Evolutionary conservation across 2,113 vertebrate species (phyloP), one percentile per base, ranked within the genome.

Genomic region (Gopherus flavomarginatus): DNA sequence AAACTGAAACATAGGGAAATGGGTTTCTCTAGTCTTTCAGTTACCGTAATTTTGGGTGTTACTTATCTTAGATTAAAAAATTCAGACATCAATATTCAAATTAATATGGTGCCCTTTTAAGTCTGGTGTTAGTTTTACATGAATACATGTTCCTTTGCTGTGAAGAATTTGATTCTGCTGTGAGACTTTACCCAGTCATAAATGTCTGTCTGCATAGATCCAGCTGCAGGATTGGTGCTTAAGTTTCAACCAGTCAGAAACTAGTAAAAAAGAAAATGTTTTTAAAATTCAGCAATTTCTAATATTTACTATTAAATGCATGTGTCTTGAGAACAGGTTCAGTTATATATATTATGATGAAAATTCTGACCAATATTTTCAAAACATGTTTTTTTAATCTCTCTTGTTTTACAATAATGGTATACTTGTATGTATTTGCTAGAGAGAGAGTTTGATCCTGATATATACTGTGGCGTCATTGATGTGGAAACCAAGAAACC

Each of bases 401-500:
- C 49, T 7, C 27, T 44, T 21, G 50, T 94, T 69, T 81, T 57
- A 57, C 62, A 53, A 88, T 85, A 13, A 83, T 78, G 81, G 17
- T 5, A 52, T 89, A 24, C 56, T 52, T 75, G 1, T 94, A 54
- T 97, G 10, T 54, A 81, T 97, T 96, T 97, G 84, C 94, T 97
- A 99, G 99, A 99, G 98, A 99, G 99, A 92, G 99, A 99, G 98
- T 99, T 99, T 98, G 99, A 99, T 98, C 98, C 99, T 97, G 99
- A 99, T 98, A 98, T 99, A 97, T 99, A 99, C 98, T 99, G 99
- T 98, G 99, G 99, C 89, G 99, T 99, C 96, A 95, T 99, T 97
- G 99, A 99, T 98, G 97, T 99, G 87, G 99, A 99, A 93, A 99
- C 99, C 96, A 99, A 99, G 98, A 99, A 99, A 98, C 99, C 99